Evolutionary conservation across 1,140 invertebrate genomes (phyloP).

Genomic region (Anastrepha obliqua): DNA sequence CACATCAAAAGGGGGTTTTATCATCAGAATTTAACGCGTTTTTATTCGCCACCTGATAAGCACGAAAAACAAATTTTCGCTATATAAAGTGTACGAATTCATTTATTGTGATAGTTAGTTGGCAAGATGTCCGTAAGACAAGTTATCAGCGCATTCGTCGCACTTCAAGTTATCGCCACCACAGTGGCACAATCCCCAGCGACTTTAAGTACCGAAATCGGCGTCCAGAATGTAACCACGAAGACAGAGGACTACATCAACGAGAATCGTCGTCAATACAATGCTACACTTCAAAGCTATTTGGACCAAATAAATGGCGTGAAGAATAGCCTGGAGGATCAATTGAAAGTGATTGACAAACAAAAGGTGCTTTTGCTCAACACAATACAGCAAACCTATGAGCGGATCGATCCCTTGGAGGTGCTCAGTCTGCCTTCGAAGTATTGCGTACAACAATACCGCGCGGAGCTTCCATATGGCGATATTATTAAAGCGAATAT

Average conservation of each 20-base stretch:
- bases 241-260: slow-evolving; percentile 52
- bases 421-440: slow-evolving; percentile 45
- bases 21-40: slow-evolving; percentile 5
- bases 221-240: background rate
- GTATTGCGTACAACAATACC: slow-evolving; percentile 49
- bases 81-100: slow-evolving; percentile 28
- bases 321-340: background rate
- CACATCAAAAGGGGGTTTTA: slow-evolving; percentile 41
- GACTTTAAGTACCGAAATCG: background rate
- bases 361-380: background rate
- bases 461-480: background rate
- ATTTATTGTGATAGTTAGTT: slow-evolving; percentile 16
- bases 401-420: slow-evolving; percentile 24
- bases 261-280: slow-evolving; percentile 16
- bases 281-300: background rate
- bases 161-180: background rate
- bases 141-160: background rate
- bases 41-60: background rate
- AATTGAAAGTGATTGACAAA: background rate
- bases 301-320: slow-evolving; percentile 40
- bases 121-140: slow-evolving; percentile 35
- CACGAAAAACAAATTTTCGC: background rate
- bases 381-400: background rate
- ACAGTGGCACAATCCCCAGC: background rate
- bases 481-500: background rate